Conservation (phyloP, 2,888 invertebrate genomes). For the Sinopyrophorus schimmeli region DNA sequence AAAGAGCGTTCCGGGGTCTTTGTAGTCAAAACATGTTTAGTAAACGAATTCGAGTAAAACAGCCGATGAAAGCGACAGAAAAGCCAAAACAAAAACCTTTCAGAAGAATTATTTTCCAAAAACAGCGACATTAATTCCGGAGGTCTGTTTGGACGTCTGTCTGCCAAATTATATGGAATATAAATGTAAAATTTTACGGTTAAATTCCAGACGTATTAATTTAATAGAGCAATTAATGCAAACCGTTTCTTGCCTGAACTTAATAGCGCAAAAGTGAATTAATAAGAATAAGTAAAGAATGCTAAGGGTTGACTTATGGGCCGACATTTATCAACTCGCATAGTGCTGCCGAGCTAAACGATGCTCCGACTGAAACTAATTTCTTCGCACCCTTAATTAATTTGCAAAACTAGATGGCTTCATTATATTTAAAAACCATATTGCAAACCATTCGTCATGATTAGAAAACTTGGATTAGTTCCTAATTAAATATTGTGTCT, state of each 20-base stretch:
- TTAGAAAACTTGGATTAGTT: too few species aligned
- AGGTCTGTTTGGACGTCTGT: slow-evolving; percentile 7
- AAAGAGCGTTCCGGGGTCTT: slow-evolving; percentile 4
- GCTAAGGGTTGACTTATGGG: slow-evolving; percentile 15
- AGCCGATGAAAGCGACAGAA: slow-evolving; percentile 9
- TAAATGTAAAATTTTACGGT: slow-evolving; percentile 15
- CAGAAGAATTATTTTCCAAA: slow-evolving; percentile 4
- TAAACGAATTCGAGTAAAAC: slow-evolving; percentile 16
- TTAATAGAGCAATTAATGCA: slow-evolving; percentile 12
- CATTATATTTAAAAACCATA: slow-evolving; percentile 23
- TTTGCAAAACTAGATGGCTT: slow-evolving; percentile 26
- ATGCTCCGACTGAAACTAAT: slow-evolving; percentile 21
- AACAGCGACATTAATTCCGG: slow-evolving; percentile 1
- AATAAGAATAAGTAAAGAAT: slow-evolving; percentile 15
- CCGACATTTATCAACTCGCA: slow-evolving; percentile 12
- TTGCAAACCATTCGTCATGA: slow-evolving; percentile 20
- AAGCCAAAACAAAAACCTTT: slow-evolving; percentile 3
- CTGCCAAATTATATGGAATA: slow-evolving; percentile 5
- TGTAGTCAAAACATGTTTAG: slow-evolving; percentile 24
- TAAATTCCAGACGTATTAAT: background rate
- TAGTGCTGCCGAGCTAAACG: slow-evolving; percentile 20
- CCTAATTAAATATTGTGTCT: too few species aligned
- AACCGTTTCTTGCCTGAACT: slow-evolving; percentile 3
- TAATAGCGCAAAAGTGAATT: slow-evolving; percentile 20
- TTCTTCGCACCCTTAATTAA: slow-evolving; percentile 23